Conservation (phyloP, 2,797 vertebrate species). For the Hydrophis major region DNA sequence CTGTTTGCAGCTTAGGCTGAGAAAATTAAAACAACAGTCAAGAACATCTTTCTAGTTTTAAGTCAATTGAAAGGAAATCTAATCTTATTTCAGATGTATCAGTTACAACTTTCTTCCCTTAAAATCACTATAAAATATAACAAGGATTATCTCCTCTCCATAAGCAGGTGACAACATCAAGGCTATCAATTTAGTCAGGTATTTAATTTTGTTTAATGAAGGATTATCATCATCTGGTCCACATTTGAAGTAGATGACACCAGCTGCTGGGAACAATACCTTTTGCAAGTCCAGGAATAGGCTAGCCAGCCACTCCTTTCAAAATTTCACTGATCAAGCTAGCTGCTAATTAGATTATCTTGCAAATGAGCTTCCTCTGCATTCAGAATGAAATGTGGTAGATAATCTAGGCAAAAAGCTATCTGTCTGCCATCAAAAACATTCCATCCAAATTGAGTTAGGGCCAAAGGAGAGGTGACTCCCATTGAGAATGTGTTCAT, state of each 20-base stretch:
- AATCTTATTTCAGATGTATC: constrained; percentile 50
- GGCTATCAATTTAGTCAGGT: background rate
- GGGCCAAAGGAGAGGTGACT: background rate
- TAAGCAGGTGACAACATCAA: constrained; percentile 49
- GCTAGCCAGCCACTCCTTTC: constrained; percentile 45
- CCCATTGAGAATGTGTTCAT: background rate
- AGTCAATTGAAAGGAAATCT: constrained; percentile 39
- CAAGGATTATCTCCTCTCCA: constrained; percentile 6
- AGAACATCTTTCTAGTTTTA: constrained; percentile 46
- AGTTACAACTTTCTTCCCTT: constrained; percentile 12
- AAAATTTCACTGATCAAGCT: constrained; percentile 39
- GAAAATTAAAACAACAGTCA: constrained; percentile 52
- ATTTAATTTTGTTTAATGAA: constrained; percentile 13
- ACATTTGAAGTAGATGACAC: constrained; percentile 10
- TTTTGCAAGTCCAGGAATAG: constrained; percentile 42
- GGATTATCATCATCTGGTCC: constrained; percentile 8
- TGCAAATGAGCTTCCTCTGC: background rate
- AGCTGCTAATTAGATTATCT: constrained; percentile 34
- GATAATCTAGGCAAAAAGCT: constrained; percentile 3
- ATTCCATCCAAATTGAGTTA: background rate
- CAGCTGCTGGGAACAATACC: constrained; percentile 28
- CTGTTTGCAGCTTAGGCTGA: constrained; percentile 65
- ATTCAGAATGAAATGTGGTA: background rate
- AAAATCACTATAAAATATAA: background rate
- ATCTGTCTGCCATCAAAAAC: background rate